phyloP scores from a whole-genome alignment of 2,797 vertebrate genomes.

The Gephyroberyx darwinii region DNA sequence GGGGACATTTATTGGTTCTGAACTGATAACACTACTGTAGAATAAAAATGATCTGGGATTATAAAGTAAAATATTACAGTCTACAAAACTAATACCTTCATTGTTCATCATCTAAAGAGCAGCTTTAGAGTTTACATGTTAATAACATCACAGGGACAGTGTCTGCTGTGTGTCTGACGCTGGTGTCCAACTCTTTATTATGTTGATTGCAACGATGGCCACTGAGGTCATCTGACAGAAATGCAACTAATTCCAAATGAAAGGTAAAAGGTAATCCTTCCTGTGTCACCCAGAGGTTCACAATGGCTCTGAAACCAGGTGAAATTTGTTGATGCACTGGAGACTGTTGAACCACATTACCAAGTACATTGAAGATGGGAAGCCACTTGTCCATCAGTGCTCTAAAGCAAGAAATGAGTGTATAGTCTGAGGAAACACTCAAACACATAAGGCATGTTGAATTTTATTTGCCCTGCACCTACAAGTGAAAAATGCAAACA shows the following conservation, averaged over 20 bases:
- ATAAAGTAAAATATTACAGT: no score
- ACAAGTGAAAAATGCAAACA: constrained; percentile 74
- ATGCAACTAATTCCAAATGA: neutral
- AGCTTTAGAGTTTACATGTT: no score
- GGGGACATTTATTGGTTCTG: no score
- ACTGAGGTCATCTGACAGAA: no score
- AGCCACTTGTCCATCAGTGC: neutral
- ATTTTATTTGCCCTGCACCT: constrained; percentile 75
- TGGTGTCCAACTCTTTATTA: no score
- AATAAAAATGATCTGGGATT: no score
- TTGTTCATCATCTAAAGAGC: no score
- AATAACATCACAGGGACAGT: no score
- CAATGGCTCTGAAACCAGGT: neutral
- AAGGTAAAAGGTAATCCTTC: neutral
- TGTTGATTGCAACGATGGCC: no score
- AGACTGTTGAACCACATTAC: neutral
- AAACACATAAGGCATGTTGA: constrained; percentile 75
- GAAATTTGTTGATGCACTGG: neutral
- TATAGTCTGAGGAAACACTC: constrained; percentile 27
- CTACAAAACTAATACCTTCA: no score
- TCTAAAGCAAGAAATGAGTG: neutral
- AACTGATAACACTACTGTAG: no score
- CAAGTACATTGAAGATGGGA: neutral
- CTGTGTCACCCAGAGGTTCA: neutral
- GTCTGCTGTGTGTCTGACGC: neutral